Base-by-base conservation (phyloP, 2,888 invertebrate genomes). In the Cloeon dipterum region DNA sequence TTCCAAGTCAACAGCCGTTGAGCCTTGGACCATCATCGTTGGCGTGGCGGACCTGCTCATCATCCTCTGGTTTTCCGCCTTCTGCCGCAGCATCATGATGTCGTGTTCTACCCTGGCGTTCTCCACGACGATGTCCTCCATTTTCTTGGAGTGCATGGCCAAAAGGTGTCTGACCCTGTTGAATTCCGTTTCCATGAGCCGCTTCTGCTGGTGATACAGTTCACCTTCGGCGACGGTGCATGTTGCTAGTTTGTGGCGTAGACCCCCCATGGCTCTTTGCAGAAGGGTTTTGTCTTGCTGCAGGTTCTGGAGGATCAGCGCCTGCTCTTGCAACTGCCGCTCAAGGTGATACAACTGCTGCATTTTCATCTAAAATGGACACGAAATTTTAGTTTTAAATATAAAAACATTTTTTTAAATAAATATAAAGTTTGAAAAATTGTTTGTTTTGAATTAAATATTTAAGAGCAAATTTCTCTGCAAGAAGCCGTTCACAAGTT, bases 81-180 rank as follows among this genome's bases (percentile, higher is more conserved):
- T 88, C 46, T 86, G 82, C 7, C 86, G 67, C 39, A 89, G 56
- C 18, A 85, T 70, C 36, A 85, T 68, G 44, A 89, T 59, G 52
- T 89, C 88, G 42, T 88, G 78, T 55, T 89, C 89, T 42, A 89
- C 56, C 2, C 81, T 70, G 5, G 83, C 82, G 53, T 86, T 88
- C 46, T 88, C 86, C 2, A 83, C 81, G 14, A 86, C 83, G 0
- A 85, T 86, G 56, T 86, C 85, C 58, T 89, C 88, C 45, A 89
- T 59, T 70, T 82, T 82, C 75, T 85, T 85, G 49, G 86, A 86
- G 65, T 86, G 83, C 61, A 83, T 78, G 44, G 86, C 85, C 50
- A 89, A 59, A 60, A 86, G 70, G 42, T 77, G 72, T 55, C 85
- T 75, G 39, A 88, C 83, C 41, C 81, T 65, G 44, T 78, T 75